Evolutionary conservation across 2,113 vertebrate species (phyloP), one percentile per base, ranked within the genome.

Genomic region (Pseudopodoces humilis): DNA sequence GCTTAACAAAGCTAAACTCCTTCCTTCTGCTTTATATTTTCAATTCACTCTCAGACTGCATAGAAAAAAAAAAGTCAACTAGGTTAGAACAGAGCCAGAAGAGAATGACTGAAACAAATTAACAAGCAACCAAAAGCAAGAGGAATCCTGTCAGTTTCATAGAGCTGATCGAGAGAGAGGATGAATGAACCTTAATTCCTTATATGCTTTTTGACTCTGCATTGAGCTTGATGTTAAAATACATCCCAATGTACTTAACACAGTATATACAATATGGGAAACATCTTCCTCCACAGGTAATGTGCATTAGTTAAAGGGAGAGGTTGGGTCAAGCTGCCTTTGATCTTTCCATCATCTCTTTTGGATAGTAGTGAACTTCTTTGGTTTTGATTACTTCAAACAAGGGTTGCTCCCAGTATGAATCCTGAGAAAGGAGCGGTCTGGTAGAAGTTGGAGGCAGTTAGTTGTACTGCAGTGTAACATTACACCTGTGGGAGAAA

Each of bases 11-110:
- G 52, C 20, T 44, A 35, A 93, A 47, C 25, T 67, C 50, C 15
- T 91, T 92, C 28, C 23, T 83, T 91, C 59, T 44, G 68, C 56
- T 67, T 93, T 94, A 46, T 93, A 30, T 67, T 91, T 95, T 82
- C 71, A 90, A 35, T 94, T 89, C 55, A 77, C 15, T 71, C 12
- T 72, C 27, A 58, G 67, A 64, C 19, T 1, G 0, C 31, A 65
- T 19, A 37, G 19, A 53, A 47, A 43, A n/a, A 49, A 28, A 43
- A n/a, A 52, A 28, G 7, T 50, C 49, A 83, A 19, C 39, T 83
- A 46, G 58, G 47, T 74, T 69, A 83, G 49, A 60, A 37, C 3
- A 92, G 27, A 71, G 39, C 8, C 47, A 77, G 33, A 74, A 87
- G 13, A 77, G 39, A 95, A 67, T 49, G 11, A 50, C 17, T 59